Conservation (phyloP, 2,113 vertebrate species). For the Marcusenius ussheri region DNA sequence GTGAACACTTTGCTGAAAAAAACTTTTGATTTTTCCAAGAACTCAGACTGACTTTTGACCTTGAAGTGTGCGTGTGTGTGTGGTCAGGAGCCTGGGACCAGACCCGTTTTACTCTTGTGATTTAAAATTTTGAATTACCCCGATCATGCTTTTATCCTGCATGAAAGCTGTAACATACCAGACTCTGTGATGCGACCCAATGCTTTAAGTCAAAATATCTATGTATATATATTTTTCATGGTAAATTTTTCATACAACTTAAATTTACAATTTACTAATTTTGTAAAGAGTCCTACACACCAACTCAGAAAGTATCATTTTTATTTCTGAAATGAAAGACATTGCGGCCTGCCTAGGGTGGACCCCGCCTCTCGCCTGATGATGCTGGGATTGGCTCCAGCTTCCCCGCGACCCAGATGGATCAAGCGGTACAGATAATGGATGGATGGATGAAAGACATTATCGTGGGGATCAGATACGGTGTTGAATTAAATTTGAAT, state of each 20-base stretch:
- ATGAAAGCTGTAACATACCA: not conserved
- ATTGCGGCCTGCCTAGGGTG: not conserved
- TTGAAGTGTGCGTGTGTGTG: not conserved
- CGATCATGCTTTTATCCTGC: not conserved
- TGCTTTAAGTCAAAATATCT: not conserved
- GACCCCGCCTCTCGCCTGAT: no score
- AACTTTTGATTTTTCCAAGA: not conserved
- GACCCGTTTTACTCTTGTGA: not conserved
- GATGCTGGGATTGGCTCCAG: no score
- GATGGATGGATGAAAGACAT: not conserved
- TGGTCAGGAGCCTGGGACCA: not conserved
- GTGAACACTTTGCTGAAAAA: not conserved
- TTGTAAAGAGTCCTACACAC: not conserved
- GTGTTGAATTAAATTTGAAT: not conserved
- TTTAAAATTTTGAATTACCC: not conserved
- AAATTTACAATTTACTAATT: not conserved
- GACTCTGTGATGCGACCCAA: not conserved
- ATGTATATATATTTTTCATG: not conserved
- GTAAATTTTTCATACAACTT: not conserved
- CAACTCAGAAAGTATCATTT: not conserved
- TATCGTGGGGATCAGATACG: not conserved
- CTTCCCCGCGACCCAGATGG: no score
- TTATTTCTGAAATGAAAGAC: not conserved
- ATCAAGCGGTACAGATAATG: no score
- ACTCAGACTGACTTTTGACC: not conserved